Evolutionary conservation across 2,888 invertebrate species (phyloP).

Genomic region (Chrysolina haemoptera): DNA sequence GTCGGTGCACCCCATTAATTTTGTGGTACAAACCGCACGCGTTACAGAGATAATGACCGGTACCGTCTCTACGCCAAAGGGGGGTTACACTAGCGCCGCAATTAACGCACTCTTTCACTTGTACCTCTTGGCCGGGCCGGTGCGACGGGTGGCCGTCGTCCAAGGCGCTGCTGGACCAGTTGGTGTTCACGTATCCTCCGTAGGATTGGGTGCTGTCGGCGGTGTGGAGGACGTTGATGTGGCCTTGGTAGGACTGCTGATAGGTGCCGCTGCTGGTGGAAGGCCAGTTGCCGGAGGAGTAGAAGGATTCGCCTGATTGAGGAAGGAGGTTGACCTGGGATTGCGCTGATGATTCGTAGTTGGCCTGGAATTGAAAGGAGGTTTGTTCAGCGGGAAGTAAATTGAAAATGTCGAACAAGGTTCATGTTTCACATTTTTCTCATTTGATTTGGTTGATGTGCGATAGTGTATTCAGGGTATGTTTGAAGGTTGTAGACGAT

Average conservation of each 20-base stretch:
- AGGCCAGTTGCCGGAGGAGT: constrained; percentile 45
- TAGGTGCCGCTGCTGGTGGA: constrained; percentile 40
- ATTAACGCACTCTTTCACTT: constrained; percentile 82
- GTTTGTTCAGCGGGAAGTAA: neutral
- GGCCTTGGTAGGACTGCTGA: constrained; percentile 37
- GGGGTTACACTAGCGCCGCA: constrained; percentile 81
- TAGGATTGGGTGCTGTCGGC: constrained; percentile 51
- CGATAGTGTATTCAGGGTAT: too few relatives aligned
- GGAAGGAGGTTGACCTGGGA: constrained; percentile 76
- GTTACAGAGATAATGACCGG: constrained; percentile 90
- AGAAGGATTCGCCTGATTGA: constrained; percentile 64
- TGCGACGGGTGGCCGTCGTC: constrained; percentile 47
- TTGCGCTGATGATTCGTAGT: constrained; percentile 62
- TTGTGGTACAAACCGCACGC: constrained; percentile 80
- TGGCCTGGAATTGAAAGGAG: constrained; percentile 45
- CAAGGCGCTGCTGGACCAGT: constrained; percentile 42
- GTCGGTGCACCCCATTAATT: constrained; percentile 83
- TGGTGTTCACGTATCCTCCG: constrained; percentile 39
- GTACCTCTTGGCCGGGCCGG: constrained; percentile 66
- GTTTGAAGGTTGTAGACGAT: too few relatives aligned
- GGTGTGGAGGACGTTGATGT: constrained; percentile 47
- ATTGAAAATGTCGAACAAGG: neutral
- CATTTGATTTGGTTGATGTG: too few relatives aligned
- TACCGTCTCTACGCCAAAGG: constrained; percentile 89
- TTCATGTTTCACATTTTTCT: too few relatives aligned